A percentile compares a stretch with the other conserved stretches of the same genome.
Evolutionary conservation across 2,113 vertebrate genomes (phyloP).

Genomic region (Chauna torquata): DNA sequence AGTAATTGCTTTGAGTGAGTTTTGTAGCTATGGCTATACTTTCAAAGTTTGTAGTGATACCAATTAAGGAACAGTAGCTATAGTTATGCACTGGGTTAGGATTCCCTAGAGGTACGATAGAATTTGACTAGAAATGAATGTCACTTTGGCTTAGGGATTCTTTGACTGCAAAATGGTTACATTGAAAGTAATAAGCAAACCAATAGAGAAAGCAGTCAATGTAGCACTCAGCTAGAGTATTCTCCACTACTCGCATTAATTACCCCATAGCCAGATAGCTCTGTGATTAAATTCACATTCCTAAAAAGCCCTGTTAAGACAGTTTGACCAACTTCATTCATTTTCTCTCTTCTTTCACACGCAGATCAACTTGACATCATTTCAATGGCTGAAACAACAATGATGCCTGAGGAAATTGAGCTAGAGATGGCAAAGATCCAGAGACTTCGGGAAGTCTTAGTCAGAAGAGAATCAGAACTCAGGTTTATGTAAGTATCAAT

Average conservation of each 20-base stretch:
- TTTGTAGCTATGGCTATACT: not conserved
- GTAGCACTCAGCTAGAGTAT: not conserved
- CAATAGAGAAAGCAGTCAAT: not conserved
- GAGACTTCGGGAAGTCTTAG: conserved; percentile 94
- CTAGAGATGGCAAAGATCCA: conserved; percentile 97
- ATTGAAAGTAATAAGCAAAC: not conserved
- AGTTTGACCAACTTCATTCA: not conserved
- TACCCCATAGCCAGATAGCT: not conserved
- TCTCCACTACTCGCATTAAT: conserved; percentile 24
- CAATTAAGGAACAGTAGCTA: not conserved
- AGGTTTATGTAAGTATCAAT: conserved; percentile 94
- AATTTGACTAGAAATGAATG: not conserved
- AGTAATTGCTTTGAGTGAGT: not conserved
- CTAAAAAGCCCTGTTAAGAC: not conserved
- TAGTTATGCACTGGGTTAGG: not conserved
- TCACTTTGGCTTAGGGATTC: not conserved
- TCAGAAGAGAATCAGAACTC: conserved; percentile 95
- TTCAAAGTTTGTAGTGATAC: not conserved
- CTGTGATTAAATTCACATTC: conserved; percentile 11
- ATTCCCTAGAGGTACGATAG: not conserved
- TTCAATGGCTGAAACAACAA: conserved; percentile 95
- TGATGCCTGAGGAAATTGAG: conserved; percentile 96
- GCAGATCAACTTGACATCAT: conserved; percentile 91
- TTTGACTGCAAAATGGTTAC: not conserved
- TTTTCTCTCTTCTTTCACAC: conserved; percentile 33